Evolutionary conservation across 2,888 invertebrate genomes (phyloP).

Genomic region (Archips xylosteana): DNA sequence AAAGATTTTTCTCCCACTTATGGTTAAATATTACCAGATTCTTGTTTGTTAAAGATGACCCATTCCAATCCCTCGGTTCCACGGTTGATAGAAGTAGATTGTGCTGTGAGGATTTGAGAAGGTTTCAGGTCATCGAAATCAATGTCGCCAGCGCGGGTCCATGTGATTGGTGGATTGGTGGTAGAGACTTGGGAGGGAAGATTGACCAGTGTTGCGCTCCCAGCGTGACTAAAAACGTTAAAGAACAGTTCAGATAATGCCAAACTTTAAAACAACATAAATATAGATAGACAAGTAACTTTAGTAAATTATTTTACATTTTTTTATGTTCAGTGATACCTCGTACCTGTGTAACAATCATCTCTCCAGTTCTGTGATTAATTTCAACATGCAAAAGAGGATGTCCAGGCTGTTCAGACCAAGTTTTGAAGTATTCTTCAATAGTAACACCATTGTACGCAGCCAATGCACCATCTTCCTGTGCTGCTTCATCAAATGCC

Average conservation of each 20-base stretch:
- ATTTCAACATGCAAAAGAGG: conserved; percentile 84
- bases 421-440: conserved; percentile 82
- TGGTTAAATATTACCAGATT: conserved; percentile 74
- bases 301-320: too few relatives aligned
- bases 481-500: conserved; percentile 73
- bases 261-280: not conserved
- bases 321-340: not conserved
- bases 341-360: conserved; percentile 73
- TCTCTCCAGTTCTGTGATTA: conserved; percentile 67
- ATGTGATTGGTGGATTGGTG: conserved; percentile 78
- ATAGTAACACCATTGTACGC: conserved; percentile 66
- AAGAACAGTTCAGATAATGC: not conserved
- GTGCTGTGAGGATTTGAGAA: conserved; percentile 59
- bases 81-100: conserved; percentile 56
- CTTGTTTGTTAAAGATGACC: conserved; percentile 87
- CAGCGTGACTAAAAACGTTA: conserved; percentile 65
- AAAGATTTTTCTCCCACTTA: not conserved
- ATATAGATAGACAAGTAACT: not conserved
- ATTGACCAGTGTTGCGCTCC: conserved; percentile 63
- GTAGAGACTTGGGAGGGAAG: conserved; percentile 60
- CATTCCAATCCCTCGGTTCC: conserved; percentile 75
- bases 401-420: conserved; percentile 87
- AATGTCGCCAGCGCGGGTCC: conserved; percentile 69
- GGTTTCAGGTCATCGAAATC: conserved; percentile 76
- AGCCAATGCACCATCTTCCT: conserved; percentile 59